Conservation (phyloP, 2,888 invertebrate species). For the Trachelus troglodyta region DNA sequence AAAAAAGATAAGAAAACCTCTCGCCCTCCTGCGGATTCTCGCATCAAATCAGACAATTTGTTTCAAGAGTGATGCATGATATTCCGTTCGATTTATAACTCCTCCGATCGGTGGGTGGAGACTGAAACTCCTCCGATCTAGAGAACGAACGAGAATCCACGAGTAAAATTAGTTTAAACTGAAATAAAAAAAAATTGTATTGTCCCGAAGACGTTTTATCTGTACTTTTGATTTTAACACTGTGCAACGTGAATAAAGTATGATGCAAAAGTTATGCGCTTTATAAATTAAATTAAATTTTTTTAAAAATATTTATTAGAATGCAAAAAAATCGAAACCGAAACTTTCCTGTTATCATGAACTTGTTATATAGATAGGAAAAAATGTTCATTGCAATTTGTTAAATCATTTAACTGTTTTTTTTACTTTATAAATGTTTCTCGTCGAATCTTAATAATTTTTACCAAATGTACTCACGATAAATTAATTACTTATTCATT, state of each 20-base stretch:
- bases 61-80: conserved; percentile 23
- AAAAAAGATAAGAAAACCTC: conserved; percentile 14
- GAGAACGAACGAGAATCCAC: background rate
- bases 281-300: background rate
- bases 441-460: background rate
- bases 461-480: background rate
- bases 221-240: background rate
- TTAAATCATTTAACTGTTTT: conserved; percentile 2
- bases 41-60: conserved; percentile 21
- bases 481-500: background rate
- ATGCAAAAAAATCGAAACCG: background rate
- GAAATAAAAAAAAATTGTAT: background rate
- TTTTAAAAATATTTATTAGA: background rate
- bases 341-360: background rate
- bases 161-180: background rate
- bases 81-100: conserved; percentile 21
- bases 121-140: background rate
- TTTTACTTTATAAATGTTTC: background rate
- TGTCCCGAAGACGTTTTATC: background rate
- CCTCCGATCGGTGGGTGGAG: conserved; percentile 7
- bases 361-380: background rate
- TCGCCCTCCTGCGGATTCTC: conserved; percentile 22
- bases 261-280: background rate
- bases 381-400: background rate
- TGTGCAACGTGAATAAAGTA: background rate